Evolutionary conservation across 2,113 vertebrate species (phyloP).

Genomic region (Limanda limanda): DNA sequence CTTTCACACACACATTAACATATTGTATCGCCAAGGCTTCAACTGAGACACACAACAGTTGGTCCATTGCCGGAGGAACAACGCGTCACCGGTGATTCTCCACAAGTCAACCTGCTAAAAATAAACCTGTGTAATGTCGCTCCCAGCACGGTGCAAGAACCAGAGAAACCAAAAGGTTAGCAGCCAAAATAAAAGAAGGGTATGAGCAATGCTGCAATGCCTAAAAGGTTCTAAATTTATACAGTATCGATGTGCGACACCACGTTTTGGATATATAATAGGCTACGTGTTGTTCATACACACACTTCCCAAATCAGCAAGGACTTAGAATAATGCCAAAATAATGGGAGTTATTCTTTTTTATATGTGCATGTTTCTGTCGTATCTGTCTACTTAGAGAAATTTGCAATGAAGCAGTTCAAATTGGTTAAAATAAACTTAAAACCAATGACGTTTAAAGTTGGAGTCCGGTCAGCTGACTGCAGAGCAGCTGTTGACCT

Average conservation of each 20-base stretch:
- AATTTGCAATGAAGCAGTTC: not conserved
- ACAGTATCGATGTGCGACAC: not conserved
- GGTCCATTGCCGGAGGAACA: constrained; percentile 41
- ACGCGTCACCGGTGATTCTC: constrained; percentile 40
- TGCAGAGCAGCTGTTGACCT: not conserved
- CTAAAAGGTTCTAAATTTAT: constrained; percentile 11
- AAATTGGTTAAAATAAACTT: not conserved
- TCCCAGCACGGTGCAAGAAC: constrained; percentile 40
- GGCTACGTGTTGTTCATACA: not conserved
- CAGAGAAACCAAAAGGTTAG: constrained; percentile 60
- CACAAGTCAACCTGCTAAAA: constrained; percentile 74
- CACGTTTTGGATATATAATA: not conserved
- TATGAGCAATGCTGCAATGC: constrained; percentile 15
- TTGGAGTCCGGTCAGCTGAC: not conserved
- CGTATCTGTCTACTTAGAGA: not conserved
- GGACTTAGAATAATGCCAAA: not conserved
- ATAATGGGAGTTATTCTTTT: not conserved
- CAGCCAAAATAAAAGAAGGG: constrained; percentile 40
- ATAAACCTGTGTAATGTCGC: constrained; percentile 70
- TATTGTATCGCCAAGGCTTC: not conserved
- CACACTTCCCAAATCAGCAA: not conserved
- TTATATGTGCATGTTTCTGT: too few relatives aligned
- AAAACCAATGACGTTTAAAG: not conserved
- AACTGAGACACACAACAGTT: constrained; percentile 27
- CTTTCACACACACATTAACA: not conserved